Evolutionary conservation across 1,140 invertebrate genomes (phyloP).

Genomic region (Drosophila bocki): DNA sequence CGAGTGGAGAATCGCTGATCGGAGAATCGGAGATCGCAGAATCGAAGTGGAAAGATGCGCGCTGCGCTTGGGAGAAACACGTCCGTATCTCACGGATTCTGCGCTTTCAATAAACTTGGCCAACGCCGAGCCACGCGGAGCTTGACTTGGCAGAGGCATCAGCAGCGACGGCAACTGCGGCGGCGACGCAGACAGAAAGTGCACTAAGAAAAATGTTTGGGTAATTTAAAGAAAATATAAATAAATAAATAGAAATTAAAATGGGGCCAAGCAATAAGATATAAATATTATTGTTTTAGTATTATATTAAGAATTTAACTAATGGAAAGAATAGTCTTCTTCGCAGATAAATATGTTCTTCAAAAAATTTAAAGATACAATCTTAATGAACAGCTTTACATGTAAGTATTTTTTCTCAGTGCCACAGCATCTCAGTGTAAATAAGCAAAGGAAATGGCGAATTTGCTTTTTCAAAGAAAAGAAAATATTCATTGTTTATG

Average conservation of each 20-base stretch:
- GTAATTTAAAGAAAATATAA: neutral
- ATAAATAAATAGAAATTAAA: neutral
- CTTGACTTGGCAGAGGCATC: conserved; percentile 49
- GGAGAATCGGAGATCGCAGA: conserved; percentile 23
- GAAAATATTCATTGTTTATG: conserved; percentile 10
- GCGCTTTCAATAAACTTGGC: conserved; percentile 79
- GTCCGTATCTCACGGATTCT: conserved; percentile 80
- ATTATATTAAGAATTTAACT: neutral
- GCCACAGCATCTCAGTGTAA: neutral
- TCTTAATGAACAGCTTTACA: neutral
- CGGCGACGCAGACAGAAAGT: neutral
- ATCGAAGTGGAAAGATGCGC: conserved; percentile 41
- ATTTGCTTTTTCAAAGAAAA: conserved; percentile 1
- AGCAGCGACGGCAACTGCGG: neutral
- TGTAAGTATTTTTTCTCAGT: neutral
- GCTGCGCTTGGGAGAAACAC: conserved; percentile 78
- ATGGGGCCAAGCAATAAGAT: neutral
- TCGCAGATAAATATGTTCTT: too few species aligned
- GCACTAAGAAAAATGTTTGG: neutral
- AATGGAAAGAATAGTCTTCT: neutral
- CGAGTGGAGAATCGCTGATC: conserved; percentile 23
- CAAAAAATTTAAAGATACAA: too few species aligned
- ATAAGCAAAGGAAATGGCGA: conserved; percentile 17
- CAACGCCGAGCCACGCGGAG: conserved; percentile 56
- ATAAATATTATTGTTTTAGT: neutral